Evolutionary conservation across 2,888 invertebrate species (phyloP).

Genomic region (Chaetoderma sp.): DNA sequence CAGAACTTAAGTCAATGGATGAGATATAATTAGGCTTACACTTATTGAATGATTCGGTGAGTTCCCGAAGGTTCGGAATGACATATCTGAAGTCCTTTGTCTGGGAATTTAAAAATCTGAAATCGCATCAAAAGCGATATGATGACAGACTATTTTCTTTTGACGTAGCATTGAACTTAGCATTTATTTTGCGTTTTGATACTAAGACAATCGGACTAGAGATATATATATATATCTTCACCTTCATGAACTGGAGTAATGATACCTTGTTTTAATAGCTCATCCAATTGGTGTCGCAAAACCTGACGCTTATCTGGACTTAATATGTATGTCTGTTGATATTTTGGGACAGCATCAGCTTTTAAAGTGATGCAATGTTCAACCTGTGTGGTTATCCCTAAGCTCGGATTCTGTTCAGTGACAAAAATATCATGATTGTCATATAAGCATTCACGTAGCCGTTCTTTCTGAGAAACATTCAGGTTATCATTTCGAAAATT

Average conservation of each 20-base stretch:
- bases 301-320: slow-evolving; percentile 9
- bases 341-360: background rate
- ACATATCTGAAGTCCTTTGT: slow-evolving; percentile 3
- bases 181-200: too few species aligned
- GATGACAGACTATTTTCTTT: background rate
- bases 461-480: background rate
- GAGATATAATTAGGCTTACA: slow-evolving; percentile 6
- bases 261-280: slow-evolving; percentile 4
- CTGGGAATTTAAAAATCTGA: slow-evolving; percentile 8
- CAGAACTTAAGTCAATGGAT: slow-evolving; percentile 10
- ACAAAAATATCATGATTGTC: slow-evolving; percentile 11
- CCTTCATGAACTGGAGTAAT: slow-evolving; percentile 2
- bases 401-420: background rate
- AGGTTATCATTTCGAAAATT: background rate
- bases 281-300: slow-evolving; percentile 6
- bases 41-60: background rate
- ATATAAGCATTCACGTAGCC: background rate
- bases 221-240: slow-evolving; percentile 1
- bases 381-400: background rate
- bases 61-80: slow-evolving; percentile 8
- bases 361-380: slow-evolving; percentile 4
- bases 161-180: background rate
- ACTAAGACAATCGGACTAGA: slow-evolving; percentile 4
- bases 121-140: slow-evolving; percentile 13
- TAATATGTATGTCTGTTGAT: background rate